phyloP scores from a whole-genome alignment of 2,797 vertebrate genomes.

The Corythornis leucogaster region DNA sequence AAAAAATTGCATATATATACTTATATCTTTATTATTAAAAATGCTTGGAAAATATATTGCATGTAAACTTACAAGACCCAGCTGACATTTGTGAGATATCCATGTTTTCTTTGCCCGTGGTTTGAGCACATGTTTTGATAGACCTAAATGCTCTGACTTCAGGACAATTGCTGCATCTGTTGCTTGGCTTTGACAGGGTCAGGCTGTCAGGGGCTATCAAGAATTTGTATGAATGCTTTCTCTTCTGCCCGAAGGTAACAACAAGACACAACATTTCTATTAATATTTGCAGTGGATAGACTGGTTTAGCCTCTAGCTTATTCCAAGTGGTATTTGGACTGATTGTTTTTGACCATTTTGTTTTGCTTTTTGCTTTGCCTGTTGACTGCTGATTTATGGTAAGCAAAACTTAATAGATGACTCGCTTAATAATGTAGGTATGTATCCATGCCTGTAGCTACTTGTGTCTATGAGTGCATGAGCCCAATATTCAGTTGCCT shows the following conservation, averaged over 20 bases:
- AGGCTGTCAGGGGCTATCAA: neutral
- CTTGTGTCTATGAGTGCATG: neutral
- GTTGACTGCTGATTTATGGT: neutral
- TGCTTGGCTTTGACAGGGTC: neutral
- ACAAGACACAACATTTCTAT: neutral
- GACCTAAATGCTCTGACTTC: neutral
- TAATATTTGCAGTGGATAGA: neutral
- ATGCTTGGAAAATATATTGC: neutral
- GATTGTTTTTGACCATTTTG: neutral
- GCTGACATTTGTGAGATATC: neutral
- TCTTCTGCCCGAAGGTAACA: neutral
- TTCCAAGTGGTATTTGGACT: neutral
- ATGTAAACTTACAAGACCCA: neutral
- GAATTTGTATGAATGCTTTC: neutral
- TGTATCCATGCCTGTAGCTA: neutral
- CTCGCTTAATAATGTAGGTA: neutral
- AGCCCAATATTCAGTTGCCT: neutral
- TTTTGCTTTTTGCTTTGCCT: neutral
- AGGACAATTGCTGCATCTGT: neutral
- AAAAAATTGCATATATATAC: neutral
- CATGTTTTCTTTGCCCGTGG: neutral
- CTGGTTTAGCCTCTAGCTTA: neutral
- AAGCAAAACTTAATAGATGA: neutral
- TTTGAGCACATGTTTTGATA: neutral
- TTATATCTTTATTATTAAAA: neutral